phyloP scores from a whole-genome alignment of 2,113 vertebrate genomes.

The Struthio camelus region DNA sequence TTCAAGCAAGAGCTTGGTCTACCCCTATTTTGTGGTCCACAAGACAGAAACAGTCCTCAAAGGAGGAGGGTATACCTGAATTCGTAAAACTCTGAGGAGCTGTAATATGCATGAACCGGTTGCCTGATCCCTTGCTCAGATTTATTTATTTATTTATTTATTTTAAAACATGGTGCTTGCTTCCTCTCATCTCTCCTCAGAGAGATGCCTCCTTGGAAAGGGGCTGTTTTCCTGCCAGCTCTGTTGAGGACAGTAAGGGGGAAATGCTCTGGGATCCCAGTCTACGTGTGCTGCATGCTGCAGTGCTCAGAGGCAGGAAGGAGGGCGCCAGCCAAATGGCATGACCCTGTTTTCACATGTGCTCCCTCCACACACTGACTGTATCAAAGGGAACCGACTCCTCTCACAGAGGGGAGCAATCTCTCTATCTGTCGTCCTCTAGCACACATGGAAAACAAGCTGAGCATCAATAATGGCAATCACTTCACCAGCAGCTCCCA shows the following conservation, averaged over 20 bases:
- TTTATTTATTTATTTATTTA: no score
- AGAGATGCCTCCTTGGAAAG: neutral
- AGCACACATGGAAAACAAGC: fast-evolving
- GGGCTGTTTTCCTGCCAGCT: neutral
- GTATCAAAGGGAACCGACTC: neutral
- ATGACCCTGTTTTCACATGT: neutral
- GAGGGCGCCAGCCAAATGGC: neutral
- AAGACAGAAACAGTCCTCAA: neutral
- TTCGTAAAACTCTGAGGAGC: neutral
- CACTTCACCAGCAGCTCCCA: neutral
- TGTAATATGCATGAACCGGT: neutral
- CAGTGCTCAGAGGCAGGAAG: neutral
- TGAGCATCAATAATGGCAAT: neutral
- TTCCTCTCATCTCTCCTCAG: neutral
- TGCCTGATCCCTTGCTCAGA: neutral
- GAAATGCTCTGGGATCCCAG: neutral
- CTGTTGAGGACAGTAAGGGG: neutral
- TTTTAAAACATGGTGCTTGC: neutral
- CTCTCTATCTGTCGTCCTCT: neutral
- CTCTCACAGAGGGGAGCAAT: neutral
- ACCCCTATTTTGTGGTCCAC: neutral
- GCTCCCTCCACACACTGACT: neutral
- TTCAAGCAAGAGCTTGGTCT: neutral
- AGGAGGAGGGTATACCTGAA: neutral
- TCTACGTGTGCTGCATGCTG: neutral